Conservation (phyloP, 2,888 invertebrate species). For the Gymnoscelis rufifasciata region DNA sequence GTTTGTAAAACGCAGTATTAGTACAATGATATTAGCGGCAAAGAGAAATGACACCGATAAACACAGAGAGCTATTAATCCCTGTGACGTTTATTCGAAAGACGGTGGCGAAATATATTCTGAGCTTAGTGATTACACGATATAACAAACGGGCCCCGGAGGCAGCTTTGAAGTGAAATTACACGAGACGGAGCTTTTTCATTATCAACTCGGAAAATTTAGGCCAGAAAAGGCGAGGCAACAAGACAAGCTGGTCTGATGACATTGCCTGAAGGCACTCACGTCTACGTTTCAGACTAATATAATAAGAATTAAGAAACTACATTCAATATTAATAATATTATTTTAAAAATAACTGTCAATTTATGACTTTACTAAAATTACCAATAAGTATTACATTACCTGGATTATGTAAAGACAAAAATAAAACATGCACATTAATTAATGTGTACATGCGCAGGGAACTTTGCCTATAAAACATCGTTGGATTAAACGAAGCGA, state of each 20-base stretch:
- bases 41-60: conserved; percentile 18
- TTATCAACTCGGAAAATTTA: conserved; percentile 69
- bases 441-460: not conserved
- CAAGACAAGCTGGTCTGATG: conserved; percentile 35
- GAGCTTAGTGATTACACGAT: conserved; percentile 57
- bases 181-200: conserved; percentile 61
- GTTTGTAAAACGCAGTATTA: too few species aligned
- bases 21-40: not conserved
- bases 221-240: conserved; percentile 48
- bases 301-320: too few species aligned
- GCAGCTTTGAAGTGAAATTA: conserved; percentile 63
- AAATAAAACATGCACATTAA: not conserved
- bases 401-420: too few species aligned
- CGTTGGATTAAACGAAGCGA: not conserved
- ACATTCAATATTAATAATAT: too few species aligned
- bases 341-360: too few species aligned
- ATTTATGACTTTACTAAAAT: too few species aligned
- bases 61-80: conserved; percentile 20
- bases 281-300: conserved; percentile 14
- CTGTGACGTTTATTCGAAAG: conserved; percentile 32
- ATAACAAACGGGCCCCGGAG: conserved; percentile 57
- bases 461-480: not conserved
- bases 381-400: too few species aligned
- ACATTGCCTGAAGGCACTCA: conserved; percentile 30
- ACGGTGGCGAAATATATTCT: conserved; percentile 47